phyloP scores from a whole-genome alignment of 2,888 invertebrate species.

The Eupeodes latifasciatus region DNA sequence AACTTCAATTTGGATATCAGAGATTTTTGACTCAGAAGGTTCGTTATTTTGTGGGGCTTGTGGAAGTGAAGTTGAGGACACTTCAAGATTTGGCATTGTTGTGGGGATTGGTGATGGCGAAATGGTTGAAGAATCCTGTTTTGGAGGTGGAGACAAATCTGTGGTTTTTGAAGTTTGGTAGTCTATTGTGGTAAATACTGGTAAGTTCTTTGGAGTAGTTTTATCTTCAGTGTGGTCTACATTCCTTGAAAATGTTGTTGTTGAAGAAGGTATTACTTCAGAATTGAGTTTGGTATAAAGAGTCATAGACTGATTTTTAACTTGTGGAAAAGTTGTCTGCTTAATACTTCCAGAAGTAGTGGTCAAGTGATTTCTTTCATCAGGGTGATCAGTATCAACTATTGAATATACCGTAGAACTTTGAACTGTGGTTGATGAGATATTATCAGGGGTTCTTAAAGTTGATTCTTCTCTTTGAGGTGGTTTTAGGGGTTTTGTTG shows the following conservation, averaged over 20 bases:
- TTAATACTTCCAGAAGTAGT: not conserved
- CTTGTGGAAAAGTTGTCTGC: not conserved
- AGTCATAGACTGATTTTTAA: not conserved
- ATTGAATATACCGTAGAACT: no score
- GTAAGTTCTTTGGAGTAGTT: not conserved
- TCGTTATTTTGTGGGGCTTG: slow-evolving; percentile 41
- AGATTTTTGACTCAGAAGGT: slow-evolving; percentile 82
- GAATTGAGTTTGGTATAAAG: not conserved
- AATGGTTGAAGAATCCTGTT: slow-evolving; percentile 10
- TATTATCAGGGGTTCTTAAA: not conserved
- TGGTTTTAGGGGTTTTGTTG: not conserved
- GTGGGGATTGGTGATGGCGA: not conserved
- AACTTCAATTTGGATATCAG: slow-evolving; percentile 83
- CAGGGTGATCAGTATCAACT: not conserved
- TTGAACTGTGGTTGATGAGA: not conserved
- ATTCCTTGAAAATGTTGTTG: not conserved
- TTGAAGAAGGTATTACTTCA: not conserved
- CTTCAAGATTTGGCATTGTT: not conserved
- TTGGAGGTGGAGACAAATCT: not conserved
- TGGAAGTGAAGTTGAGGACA: not conserved
- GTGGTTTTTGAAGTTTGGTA: not conserved
- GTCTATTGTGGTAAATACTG: not conserved
- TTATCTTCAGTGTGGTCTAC: not conserved
- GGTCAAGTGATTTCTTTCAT: not conserved
- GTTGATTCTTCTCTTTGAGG: not conserved